These are phyloP conservation scores for Prietella phreatophila DNA, from an alignment of 2,113 vertebrate genomes.

Conservation along the genomic window DNA sequence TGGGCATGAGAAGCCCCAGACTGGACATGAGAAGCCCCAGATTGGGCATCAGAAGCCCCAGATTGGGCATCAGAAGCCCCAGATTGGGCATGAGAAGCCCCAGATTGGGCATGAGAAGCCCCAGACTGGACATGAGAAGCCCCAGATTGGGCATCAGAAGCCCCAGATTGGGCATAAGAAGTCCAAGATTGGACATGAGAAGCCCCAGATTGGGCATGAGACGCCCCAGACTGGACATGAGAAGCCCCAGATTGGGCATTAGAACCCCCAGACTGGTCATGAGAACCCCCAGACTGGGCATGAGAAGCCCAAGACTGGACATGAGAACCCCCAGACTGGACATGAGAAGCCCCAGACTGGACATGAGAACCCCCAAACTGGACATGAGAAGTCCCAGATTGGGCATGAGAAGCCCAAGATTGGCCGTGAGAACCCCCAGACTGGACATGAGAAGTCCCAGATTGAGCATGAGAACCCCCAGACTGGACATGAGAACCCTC, in stretches of 20 bases:
- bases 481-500: background rate
- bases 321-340: background rate
- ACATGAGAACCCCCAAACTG: background rate
- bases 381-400: background rate
- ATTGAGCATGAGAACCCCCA: background rate
- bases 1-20: background rate
- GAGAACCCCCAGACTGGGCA: background rate
- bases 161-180: background rate
- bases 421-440: background rate
- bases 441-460: background rate
- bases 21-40: background rate
- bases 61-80: background rate
- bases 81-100: background rate
- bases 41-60: background rate
- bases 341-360: background rate
- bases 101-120: background rate
- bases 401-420: background rate
- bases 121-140: background rate
- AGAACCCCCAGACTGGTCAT: background rate
- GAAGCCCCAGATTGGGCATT: no score
- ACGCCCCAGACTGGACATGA: background rate
- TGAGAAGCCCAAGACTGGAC: no score
- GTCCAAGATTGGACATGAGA: background rate
- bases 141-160: background rate
- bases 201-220: background rate